Percentiles rank a stretch among this genome's conserved stretches.
Conservation (phyloP, 2,888 invertebrate genomes). For the Plagiodera versicolora region DNA sequence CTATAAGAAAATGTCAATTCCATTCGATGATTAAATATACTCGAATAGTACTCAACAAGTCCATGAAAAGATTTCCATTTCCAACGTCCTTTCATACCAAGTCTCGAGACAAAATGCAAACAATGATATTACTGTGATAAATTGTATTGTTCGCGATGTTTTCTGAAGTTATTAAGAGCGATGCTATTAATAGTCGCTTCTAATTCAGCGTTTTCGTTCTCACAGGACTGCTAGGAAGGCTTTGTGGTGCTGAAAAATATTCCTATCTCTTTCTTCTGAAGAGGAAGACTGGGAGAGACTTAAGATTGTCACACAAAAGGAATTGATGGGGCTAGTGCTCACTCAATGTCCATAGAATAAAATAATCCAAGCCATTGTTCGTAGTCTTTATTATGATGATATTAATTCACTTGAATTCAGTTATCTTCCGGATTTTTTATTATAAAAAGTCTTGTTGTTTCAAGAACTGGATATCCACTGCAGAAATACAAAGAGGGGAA, state of each 20-base stretch:
- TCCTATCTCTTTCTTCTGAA: background rate
- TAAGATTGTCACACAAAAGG: background rate
- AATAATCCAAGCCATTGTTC: background rate
- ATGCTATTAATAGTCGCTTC: conserved; percentile 13
- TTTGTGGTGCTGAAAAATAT: conserved; percentile 10
- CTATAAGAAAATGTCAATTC: background rate
- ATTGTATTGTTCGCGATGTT: conserved; percentile 15
- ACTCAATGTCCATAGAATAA: background rate
- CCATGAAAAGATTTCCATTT: conserved; percentile 1
- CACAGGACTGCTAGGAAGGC: background rate
- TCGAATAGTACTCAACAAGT: background rate
- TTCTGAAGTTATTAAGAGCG: conserved; percentile 11
- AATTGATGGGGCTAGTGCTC: background rate
- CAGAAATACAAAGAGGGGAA: no score
- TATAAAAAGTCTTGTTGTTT: no score
- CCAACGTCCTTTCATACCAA: background rate
- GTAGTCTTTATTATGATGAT: background rate
- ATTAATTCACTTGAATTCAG: no score
- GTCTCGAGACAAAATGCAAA: conserved; percentile 8
- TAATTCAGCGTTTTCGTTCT: conserved; percentile 10
- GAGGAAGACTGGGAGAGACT: background rate
- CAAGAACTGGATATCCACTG: no score
- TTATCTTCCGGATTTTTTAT: no score
- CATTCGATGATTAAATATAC: background rate
- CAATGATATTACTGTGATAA: conserved; percentile 9